Evolutionary conservation across 2,113 vertebrate genomes (phyloP).

Genomic region (Noturus placidus): DNA sequence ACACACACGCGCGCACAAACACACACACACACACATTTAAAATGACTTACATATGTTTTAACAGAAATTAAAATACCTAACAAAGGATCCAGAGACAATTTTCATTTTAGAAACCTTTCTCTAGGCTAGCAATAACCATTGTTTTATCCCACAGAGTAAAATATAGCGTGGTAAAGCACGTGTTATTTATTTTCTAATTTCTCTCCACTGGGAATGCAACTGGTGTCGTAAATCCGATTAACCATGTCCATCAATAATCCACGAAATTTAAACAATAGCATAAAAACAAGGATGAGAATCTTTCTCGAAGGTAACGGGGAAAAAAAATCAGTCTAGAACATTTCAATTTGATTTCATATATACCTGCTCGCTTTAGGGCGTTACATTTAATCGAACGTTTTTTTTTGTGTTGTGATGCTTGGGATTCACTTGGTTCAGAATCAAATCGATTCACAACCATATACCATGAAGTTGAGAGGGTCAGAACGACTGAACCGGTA

Average conservation of each 20-base stretch:
- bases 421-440: neutral
- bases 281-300: neutral
- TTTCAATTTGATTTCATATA: neutral
- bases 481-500: neutral
- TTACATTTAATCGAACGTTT: neutral
- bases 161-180: neutral
- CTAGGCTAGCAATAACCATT: neutral
- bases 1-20: slow-evolving; percentile 4
- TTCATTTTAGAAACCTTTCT: too few relatives aligned
- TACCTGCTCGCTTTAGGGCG: neutral
- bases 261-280: neutral
- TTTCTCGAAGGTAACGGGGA: neutral
- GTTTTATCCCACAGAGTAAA: neutral
- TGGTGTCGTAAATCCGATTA: neutral
- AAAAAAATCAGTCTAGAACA: neutral
- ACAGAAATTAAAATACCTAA: too few relatives aligned
- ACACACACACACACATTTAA: neutral
- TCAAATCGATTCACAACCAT: neutral
- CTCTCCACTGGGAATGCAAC: neutral
- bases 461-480: neutral
- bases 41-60: too few relatives aligned
- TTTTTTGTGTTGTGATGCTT: neutral
- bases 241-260: neutral
- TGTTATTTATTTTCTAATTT: neutral
- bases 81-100: too few relatives aligned